Base-by-base conservation (phyloP, 1,140 invertebrate genomes). In the Pissodes strobi region DNA sequence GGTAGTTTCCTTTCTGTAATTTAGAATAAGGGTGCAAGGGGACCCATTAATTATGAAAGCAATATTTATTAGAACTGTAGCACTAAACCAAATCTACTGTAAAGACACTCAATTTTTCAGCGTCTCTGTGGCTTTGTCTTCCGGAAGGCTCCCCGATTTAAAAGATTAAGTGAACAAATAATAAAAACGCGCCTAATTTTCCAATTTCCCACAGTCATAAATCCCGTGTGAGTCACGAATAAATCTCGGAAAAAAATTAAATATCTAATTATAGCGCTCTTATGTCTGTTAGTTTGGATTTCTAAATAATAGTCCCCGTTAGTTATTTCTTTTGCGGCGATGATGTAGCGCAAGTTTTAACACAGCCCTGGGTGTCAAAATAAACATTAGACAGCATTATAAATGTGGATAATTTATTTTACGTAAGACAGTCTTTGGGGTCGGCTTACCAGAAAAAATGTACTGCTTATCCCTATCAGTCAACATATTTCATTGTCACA, bases 101-200 rank as follows among this genome's bases (percentile, higher is more conserved):
- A n/a, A n/a, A n/a, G n/a, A n/a, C n/a, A n/a, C n/a, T n/a, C n/a
- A n/a, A n/a, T n/a, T n/a, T n/a, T n/a, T n/a, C n/a, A n/a, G n/a
- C n/a, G n/a, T n/a, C n/a, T n/a, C n/a, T n/a, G n/a, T n/a, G n/a
- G n/a, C n/a, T n/a, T n/a, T n/a, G n/a, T n/a, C n/a, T n/a, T n/a
- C n/a, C n/a, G n/a, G n/a, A n/a, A n/a, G n/a, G n/a, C n/a, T n/a
- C n/a, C n/a, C n/a, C n/a, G n/a, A n/a, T n/a, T n/a, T 15, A 43
- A 43, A 43, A 17, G 45, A 48, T 48, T 48, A 19, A 48, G 12
- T 48, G 45, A 27, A 27, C 21, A 48, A 48, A 48, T 48, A 48
- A 23, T 45, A 45, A 45, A 45, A 45, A 45, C 41, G 41, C 9
- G 41, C 41, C 41, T 45, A 45, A 45, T 45, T 45, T 45, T 45